A percentile compares a stretch with the other conserved stretches of the same genome.
Conservation (phyloP, 2,888 invertebrate genomes). For the Miltochrista miniata region DNA sequence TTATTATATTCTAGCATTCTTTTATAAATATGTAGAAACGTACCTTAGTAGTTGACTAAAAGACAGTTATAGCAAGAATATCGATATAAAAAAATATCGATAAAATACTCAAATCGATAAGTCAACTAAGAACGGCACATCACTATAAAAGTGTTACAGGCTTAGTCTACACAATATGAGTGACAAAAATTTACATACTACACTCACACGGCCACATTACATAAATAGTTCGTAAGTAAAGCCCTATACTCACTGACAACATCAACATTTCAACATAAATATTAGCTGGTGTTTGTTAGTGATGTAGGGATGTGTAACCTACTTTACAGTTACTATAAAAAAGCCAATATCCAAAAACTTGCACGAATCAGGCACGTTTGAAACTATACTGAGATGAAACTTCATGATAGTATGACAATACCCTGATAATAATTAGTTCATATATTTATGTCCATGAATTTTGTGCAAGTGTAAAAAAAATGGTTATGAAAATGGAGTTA, state of each 20-base stretch:
- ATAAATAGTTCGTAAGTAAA: slow-evolving; percentile 26
- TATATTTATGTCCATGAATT: not conserved
- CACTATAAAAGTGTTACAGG: slow-evolving; percentile 29
- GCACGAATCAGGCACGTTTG: slow-evolving; percentile 25
- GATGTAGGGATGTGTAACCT: slow-evolving; percentile 4
- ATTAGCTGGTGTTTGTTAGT: slow-evolving; percentile 8
- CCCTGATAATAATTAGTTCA: slow-evolving; percentile 45
- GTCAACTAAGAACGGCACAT: slow-evolving; percentile 16
- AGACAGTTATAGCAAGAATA: not conserved
- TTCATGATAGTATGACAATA: slow-evolving; percentile 57
- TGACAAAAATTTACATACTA: slow-evolving; percentile 38
- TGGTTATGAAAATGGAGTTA: slow-evolving; percentile 1
- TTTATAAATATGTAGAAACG: slow-evolving; percentile 19
- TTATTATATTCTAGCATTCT: slow-evolving; percentile 32
- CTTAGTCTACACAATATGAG: slow-evolving; percentile 42
- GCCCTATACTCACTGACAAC: slow-evolving; percentile 18
- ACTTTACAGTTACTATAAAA: slow-evolving; percentile 10
- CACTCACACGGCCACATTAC: slow-evolving; percentile 28
- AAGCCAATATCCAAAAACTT: slow-evolving; percentile 23
- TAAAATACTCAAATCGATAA: slow-evolving; percentile 6
- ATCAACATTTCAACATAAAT: slow-evolving; percentile 24
- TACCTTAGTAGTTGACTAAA: slow-evolving; percentile 14
- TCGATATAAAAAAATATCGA: not conserved
- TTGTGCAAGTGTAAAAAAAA: slow-evolving; percentile 22
- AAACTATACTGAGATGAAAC: slow-evolving; percentile 26